Evolutionary conservation across 1,140 invertebrate genomes (phyloP).

Genomic region (Rhynchophorus ferrugineus): DNA sequence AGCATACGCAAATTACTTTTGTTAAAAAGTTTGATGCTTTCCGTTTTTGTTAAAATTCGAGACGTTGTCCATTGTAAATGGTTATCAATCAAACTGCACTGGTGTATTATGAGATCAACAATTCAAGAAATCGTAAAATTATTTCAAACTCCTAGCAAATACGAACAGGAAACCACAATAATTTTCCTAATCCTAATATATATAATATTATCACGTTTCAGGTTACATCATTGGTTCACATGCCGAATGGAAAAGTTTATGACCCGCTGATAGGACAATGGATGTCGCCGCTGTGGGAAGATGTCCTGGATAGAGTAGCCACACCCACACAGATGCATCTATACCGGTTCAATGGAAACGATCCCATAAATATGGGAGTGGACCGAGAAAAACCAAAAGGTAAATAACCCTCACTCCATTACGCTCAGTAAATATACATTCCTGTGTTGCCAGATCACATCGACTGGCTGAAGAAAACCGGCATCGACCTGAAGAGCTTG

Average conservation of each 20-base stretch:
- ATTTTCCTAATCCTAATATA: too few species aligned
- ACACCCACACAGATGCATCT: constrained; percentile 76
- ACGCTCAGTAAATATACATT: background rate
- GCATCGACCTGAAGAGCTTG: constrained; percentile 77
- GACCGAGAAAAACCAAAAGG: constrained; percentile 66
- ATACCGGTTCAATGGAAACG: constrained; percentile 87
- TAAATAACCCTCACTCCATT: constrained; percentile 34
- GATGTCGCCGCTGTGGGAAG: constrained; percentile 88
- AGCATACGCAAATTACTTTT: too few species aligned
- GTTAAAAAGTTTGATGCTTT: too few species aligned
- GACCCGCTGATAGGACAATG: constrained; percentile 91
- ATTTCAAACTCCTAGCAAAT: too few species aligned
- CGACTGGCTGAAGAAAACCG: constrained; percentile 74
- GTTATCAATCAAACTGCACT: too few species aligned
- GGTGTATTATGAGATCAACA: too few species aligned
- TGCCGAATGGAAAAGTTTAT: constrained; percentile 86
- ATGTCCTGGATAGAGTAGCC: constrained; percentile 66
- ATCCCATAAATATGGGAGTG: constrained; percentile 79
- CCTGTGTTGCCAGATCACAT: constrained; percentile 62
- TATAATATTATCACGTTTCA: constrained; percentile 29
- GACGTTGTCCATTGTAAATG: too few species aligned
- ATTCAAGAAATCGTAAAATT: too few species aligned
- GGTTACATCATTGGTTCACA: constrained; percentile 84
- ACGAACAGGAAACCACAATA: too few species aligned
- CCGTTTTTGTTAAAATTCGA: too few species aligned